Evolutionary conservation across 2,797 vertebrate genomes (phyloP).

Genomic region (Pipistrellus kuhlii): DNA sequence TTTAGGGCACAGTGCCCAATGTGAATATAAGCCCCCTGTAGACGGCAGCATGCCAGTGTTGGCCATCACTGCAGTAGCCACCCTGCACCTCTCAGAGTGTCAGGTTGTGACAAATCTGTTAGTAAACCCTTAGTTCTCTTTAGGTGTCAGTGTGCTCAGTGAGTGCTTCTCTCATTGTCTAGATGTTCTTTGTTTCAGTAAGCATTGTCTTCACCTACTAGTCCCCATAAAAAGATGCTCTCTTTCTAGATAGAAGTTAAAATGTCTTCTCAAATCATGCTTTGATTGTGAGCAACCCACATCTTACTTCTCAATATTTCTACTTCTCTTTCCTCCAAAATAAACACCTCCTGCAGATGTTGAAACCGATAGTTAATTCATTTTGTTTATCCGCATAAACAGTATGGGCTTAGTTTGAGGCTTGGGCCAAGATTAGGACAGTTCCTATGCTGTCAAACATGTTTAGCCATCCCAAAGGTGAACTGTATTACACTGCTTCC

Average conservation of each 20-base stretch:
- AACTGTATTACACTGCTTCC: conserved; percentile 20
- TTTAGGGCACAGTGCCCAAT: background rate
- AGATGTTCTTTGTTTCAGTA: background rate
- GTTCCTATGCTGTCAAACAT: conserved; percentile 69
- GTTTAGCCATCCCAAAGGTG: conserved; percentile 56
- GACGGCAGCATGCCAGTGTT: background rate
- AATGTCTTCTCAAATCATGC: background rate
- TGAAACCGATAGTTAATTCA: conserved; percentile 38
- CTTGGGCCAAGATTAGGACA: conserved; percentile 34
- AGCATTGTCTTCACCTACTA: background rate
- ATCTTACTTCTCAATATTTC: background rate
- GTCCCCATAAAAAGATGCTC: background rate
- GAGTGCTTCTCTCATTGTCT: background rate
- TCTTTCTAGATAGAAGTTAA: background rate
- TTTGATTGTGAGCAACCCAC: background rate
- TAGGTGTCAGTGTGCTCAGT: background rate
- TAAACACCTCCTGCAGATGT: conserved; percentile 4
- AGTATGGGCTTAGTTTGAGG: background rate
- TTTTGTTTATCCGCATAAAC: conserved; percentile 11
- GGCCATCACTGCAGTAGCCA: accelerated
- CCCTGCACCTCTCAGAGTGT: accelerated
- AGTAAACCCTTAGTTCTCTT: background rate
- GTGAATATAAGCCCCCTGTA: background rate
- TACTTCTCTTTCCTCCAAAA: background rate
- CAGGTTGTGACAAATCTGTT: background rate